Evolutionary conservation across 2,113 vertebrate species (phyloP).

Genomic region (Chloropsis hardwickii): DNA sequence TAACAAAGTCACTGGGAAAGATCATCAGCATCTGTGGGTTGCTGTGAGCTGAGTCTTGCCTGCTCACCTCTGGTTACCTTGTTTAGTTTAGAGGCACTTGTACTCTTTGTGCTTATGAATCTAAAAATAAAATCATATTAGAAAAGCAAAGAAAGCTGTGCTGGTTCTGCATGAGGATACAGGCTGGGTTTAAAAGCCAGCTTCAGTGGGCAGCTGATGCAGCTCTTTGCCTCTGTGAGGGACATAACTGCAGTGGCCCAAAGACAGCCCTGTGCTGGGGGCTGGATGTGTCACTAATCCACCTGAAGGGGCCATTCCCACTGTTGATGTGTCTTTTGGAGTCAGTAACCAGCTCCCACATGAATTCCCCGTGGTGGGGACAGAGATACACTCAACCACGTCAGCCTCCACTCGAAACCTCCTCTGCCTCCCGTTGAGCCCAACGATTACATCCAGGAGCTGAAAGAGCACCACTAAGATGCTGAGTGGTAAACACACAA

Average conservation of each 20-base stretch:
- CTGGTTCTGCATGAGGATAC: background rate
- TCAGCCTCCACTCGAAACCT: rapidly evolving
- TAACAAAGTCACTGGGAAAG: background rate
- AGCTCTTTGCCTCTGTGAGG: background rate
- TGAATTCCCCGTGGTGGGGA: rapidly evolving
- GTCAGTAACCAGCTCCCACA: background rate
- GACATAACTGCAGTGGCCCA: background rate
- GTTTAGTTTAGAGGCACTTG: background rate
- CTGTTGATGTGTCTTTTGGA: background rate
- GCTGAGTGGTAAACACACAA: slow-evolving; percentile 63
- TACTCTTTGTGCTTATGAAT: background rate
- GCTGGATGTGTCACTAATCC: background rate
- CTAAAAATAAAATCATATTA: background rate
- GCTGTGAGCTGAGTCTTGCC: background rate
- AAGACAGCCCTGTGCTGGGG: background rate
- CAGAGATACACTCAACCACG: rapidly evolving
- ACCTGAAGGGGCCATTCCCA: background rate
- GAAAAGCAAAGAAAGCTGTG: background rate
- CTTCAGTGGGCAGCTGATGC: no score
- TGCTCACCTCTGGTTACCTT: background rate
- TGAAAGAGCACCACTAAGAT: background rate
- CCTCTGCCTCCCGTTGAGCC: background rate
- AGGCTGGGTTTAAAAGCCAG: background rate
- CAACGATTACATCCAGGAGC: background rate
- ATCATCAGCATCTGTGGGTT: background rate